phyloP scores from a whole-genome alignment of 2,888 invertebrate genomes.

The Mythimna ferrago region DNA sequence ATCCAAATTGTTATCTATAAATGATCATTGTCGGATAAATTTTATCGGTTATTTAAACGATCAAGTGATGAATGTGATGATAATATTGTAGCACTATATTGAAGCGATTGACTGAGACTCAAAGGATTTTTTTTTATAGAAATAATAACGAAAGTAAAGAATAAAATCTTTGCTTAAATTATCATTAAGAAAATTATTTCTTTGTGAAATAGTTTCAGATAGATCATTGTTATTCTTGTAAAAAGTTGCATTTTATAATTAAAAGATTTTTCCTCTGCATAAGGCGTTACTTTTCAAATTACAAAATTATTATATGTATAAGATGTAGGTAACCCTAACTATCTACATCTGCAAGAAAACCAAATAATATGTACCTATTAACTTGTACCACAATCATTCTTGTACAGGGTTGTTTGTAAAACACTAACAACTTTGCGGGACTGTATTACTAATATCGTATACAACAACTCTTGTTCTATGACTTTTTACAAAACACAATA shows the following conservation, averaged over 20 bases:
- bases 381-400: background rate
- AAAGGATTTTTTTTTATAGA: no score
- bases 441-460: no score
- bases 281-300: background rate
- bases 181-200: no score
- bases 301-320: background rate
- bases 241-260: background rate
- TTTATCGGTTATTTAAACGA: background rate
- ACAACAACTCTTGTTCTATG: no score
- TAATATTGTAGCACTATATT: background rate
- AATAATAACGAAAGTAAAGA: no score
- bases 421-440: no score
- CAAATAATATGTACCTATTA: background rate
- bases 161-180: no score
- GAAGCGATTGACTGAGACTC: background rate
- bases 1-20: background rate
- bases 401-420: no score
- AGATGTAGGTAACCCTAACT: background rate
- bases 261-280: background rate
- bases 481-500: no score
- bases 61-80: background rate
- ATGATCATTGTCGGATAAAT: background rate
- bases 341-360: background rate
- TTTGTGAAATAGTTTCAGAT: no score
- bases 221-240: background rate